Evolutionary conservation across 2,797 vertebrate species (phyloP).

Genomic region (Gymnothorax javanicus): DNA sequence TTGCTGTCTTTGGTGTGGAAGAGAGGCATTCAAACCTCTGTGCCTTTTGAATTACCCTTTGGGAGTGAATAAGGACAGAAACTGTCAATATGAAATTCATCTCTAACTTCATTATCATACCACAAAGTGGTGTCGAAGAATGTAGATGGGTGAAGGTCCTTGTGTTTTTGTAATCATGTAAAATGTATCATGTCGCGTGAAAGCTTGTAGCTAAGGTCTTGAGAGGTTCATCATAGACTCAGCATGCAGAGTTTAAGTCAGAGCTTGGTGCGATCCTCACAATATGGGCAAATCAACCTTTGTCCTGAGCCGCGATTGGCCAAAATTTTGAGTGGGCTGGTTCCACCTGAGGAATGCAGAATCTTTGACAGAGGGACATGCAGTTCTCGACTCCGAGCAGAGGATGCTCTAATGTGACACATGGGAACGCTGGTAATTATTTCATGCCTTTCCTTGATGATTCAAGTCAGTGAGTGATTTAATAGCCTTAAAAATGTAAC

Average conservation of each 20-base stretch:
- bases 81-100: constrained; percentile 30
- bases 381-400: not conserved
- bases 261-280: not conserved
- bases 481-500: constrained; percentile 16
- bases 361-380: not conserved
- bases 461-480: constrained; percentile 12
- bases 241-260: not conserved
- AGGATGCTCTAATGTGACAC: not conserved
- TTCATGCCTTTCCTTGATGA: constrained; percentile 23
- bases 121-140: constrained; percentile 24
- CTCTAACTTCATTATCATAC: constrained; percentile 31
- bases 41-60: not conserved
- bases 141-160: constrained; percentile 18
- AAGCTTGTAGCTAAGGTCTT: constrained; percentile 30
- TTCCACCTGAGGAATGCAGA: not conserved
- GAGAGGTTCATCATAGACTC: constrained; percentile 23
- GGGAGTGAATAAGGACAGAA: not conserved
- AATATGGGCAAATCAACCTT: constrained; percentile 2
- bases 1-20: not conserved
- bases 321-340: not conserved
- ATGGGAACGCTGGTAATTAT: constrained; percentile 14
- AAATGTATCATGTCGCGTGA: constrained; percentile 11
- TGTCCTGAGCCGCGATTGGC: not conserved
- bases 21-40: not conserved
- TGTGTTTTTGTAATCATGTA: not conserved